These are phyloP conservation scores for Xanthorhoe spadicearia DNA, from an alignment of 2,888 invertebrate genomes.

Conservation along the genomic window DNA sequence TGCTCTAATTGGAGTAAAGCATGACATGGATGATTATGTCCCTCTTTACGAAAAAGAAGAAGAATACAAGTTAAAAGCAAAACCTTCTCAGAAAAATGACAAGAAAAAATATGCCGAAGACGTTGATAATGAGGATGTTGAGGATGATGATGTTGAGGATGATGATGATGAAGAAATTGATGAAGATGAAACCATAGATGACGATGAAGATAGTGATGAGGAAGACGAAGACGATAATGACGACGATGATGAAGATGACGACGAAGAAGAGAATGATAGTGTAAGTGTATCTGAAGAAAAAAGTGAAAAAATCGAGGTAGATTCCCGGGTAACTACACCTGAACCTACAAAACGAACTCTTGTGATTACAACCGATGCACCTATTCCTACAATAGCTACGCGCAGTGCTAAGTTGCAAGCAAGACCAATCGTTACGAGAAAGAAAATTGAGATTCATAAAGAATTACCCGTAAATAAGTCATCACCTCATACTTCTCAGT, in stretches of 20 bases:
- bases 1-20: conserved; percentile 69
- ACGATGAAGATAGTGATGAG: conserved; percentile 47
- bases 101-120: conserved; percentile 42
- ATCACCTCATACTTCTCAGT: conserved; percentile 69
- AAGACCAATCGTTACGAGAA: conserved; percentile 66
- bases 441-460: conserved; percentile 75
- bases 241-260: conserved; percentile 39
- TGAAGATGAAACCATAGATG: conserved; percentile 44
- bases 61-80: conserved; percentile 42
- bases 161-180: conserved; percentile 45
- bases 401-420: conserved; percentile 50
- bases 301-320: conserved; percentile 41
- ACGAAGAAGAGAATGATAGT: conserved; percentile 46
- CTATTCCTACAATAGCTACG: conserved; percentile 58
- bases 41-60: conserved; percentile 70
- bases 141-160: conserved; percentile 45
- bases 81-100: conserved; percentile 42
- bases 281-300: conserved; percentile 39
- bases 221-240: conserved; percentile 47
- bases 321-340: conserved; percentile 55
- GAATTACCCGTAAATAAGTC: conserved; percentile 69
- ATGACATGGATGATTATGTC: conserved; percentile 71
- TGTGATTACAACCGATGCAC: conserved; percentile 66
- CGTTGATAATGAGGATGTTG: conserved; percentile 43
- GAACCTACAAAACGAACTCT: conserved; percentile 69